Evolutionary conservation across 2,888 invertebrate genomes (phyloP), one percentile per base, ranked within the genome.

Genomic region (Drosophila formosana): DNA sequence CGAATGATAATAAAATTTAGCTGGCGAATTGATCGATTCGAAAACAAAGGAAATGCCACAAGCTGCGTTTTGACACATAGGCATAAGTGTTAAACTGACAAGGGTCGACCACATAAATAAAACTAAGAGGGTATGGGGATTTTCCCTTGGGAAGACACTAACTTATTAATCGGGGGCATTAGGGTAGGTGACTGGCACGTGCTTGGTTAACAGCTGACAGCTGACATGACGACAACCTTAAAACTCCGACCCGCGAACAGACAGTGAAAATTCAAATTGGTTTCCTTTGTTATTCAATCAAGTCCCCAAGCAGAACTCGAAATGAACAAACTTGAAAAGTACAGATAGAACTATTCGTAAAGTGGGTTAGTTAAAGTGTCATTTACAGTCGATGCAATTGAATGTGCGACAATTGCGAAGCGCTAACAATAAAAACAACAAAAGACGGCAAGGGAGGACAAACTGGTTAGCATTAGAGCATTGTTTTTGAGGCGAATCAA

Each of bases 391-490:
- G 23, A 66, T 62, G 34, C 58, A 39, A 25, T 41, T n/a, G 41
- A 66, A 80, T 68, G 61, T 75, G 73, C 51, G 52, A 69, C 69
- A 76, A 53, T 53, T 67, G 52, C 39, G 8, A 39, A 47, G 69
- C 55, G 72, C 64, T 70, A 84, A 81, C 51, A 41, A 58, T 41
- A 66, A 47, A 41, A 26, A 11, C 3, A 58, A 51, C 43, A 30
- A 37, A 61, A 52, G 53, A 34, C 45, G 56, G 39, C 52, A 41
- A 50, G 45, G 49, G 63, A 81, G 88, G 74, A 69, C 72, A 64
- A 75, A 72, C 64, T 81, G 34, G 72, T 83, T 89, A 85, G 66
- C 84, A 72, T 57, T 66, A 62, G 67, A 63, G 64, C 25, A 23
- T 34, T 50, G 53, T 37, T 43, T 11, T 8, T 34, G 8, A 13